Conservation (phyloP, 2,888 invertebrate species). For the Helicoverpa assulta region DNA sequence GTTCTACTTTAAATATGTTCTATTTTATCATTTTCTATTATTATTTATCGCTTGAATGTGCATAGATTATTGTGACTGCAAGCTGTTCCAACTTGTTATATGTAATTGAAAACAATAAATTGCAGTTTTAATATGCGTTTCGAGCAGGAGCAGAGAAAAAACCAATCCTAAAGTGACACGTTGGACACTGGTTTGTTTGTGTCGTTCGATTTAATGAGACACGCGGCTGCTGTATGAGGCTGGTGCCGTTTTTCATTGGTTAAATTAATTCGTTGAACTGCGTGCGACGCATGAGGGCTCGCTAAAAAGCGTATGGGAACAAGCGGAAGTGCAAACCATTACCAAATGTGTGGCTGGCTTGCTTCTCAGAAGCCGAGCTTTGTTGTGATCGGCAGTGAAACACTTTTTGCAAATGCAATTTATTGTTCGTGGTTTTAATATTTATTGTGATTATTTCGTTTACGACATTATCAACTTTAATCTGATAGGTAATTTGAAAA, state of each 20-base stretch:
- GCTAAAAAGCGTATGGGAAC: slow-evolving; percentile 75
- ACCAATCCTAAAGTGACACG: slow-evolving; percentile 62
- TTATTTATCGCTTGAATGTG: slow-evolving; percentile 11
- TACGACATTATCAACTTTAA: slow-evolving; percentile 1
- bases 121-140: slow-evolving; percentile 37
- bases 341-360: slow-evolving; percentile 82
- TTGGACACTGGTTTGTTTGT: slow-evolving; percentile 64
- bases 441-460: slow-evolving; percentile 6
- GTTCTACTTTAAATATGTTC: not conserved
- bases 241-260: slow-evolving; percentile 69
- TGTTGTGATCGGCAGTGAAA: slow-evolving; percentile 59
- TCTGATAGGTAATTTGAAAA: not conserved
- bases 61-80: slow-evolving; percentile 33
- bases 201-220: slow-evolving; percentile 69
- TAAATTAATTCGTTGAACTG: slow-evolving; percentile 85
- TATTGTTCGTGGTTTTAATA: slow-evolving; percentile 31
- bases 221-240: slow-evolving; percentile 51
- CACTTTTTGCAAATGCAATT: slow-evolving; percentile 43
- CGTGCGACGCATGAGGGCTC: slow-evolving; percentile 65
- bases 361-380: slow-evolving; percentile 70
- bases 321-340: slow-evolving; percentile 84
- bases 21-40: slow-evolving; percentile 3
- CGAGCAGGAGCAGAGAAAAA: slow-evolving; percentile 37
- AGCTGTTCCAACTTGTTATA: slow-evolving; percentile 24
- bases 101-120: slow-evolving; percentile 56